Evolutionary conservation across 2,113 vertebrate genomes (phyloP).

Genomic region (Urocitellus parryii): DNA sequence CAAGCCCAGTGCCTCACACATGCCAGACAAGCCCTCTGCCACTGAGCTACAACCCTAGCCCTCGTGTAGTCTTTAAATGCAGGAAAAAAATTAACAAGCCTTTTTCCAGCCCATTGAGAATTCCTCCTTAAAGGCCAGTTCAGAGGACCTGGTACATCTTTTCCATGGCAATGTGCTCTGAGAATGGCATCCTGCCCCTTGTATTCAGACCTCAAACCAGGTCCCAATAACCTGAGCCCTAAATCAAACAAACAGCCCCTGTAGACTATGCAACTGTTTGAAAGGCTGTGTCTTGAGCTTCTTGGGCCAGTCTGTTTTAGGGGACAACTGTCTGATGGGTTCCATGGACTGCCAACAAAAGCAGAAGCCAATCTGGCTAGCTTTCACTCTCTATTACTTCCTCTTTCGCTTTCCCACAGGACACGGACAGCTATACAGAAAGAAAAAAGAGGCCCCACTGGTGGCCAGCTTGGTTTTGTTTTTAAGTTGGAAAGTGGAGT

Average conservation of each 20-base stretch:
- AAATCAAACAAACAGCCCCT: neutral
- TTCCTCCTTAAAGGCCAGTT: neutral
- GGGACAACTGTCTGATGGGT: neutral
- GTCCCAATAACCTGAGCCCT: neutral
- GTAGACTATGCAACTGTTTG: neutral
- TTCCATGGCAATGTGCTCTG: neutral
- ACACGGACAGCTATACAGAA: neutral
- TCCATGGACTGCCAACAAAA: neutral
- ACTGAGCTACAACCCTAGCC: too few species aligned
- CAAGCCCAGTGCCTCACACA: too few species aligned
- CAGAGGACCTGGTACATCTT: neutral
- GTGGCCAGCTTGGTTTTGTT: neutral
- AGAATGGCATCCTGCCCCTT: neutral
- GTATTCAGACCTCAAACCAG: slow-evolving; percentile 36
- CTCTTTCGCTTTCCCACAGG: slow-evolving; percentile 6
- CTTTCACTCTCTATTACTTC: slow-evolving; percentile 41
- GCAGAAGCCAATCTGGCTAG: neutral
- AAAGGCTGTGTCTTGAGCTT: neutral
- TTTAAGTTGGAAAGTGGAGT: slow-evolving; percentile 8
- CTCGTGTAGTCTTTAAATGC: neutral
- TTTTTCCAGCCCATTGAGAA: neutral
- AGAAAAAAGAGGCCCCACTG: neutral
- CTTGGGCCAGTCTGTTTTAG: neutral
- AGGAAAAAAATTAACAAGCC: neutral
- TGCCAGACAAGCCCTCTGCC: too few species aligned